Base-by-base conservation (phyloP, 2,797 vertebrate genomes). In the Neostethus bicornis region DNA sequence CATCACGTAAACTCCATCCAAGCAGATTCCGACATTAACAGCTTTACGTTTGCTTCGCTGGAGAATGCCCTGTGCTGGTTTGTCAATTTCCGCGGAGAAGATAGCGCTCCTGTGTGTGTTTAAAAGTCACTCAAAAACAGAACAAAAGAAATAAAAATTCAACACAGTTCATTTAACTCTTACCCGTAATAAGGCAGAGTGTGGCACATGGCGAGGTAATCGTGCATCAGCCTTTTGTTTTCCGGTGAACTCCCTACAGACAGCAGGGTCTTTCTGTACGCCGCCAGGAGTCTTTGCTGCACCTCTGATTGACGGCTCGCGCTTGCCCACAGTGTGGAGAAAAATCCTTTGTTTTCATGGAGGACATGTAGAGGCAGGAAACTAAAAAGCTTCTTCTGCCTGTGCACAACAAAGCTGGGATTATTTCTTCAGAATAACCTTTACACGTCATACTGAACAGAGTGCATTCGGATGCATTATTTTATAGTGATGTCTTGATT, bases 1-100 rank as follows among this genome's bases (percentile, higher is more conserved):
- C 13, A 96, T 94, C 77, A 98, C 91, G 41, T 95, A 95, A 52
- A 97, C 95, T 0, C 96, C 95, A 12, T 96, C 95, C 79, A 97
- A 86, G 63, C 93, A 96, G 87, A 98, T 94, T 24, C 93, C 95
- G 6, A 98, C 90, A 0, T 51, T 91, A 46, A 97, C 95, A 0
- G 88, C 71, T 87, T 95, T 97, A 34, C 93, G 93, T 3, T 93
- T 92, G 1, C 81, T 87, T 20, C 96, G 90, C 28, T 94, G 94
- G 19, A 98, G 84, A 59, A 95, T 81, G 29, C 95, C 93, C 78
- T 95, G 94, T 0, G 72, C 83, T 0, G 94, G 95, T 75, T 95
- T 96, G 82, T 98, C 96, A 0, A 97, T 90, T 76, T 95, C 94
- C 0, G 95, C 96, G 0, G 79, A 67, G 78, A 98, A 98, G 75